Conservation (phyloP, 2,888 invertebrate species). For the Noctua janthe region DNA sequence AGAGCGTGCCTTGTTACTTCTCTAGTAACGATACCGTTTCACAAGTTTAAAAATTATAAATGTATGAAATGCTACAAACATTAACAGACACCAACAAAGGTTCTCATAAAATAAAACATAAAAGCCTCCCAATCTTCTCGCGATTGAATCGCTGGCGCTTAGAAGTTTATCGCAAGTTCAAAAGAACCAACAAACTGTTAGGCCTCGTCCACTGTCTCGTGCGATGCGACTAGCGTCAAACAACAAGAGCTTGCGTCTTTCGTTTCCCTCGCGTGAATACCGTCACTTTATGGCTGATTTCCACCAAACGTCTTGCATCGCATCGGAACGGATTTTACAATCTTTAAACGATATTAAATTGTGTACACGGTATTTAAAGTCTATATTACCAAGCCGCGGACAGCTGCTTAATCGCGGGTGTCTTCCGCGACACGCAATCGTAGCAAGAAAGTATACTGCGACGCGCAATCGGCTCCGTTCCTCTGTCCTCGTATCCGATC, state of each 20-base stretch:
- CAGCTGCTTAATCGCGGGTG: too few species aligned
- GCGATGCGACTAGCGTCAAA: neutral
- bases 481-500: too few species aligned
- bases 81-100: neutral
- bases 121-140: conserved; percentile 13
- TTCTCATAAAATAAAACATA: conserved; percentile 28
- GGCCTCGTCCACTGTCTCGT: neutral
- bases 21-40: neutral
- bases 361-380: too few species aligned
- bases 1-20: neutral
- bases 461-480: too few species aligned
- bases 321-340: too few species aligned
- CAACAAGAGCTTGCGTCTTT: neutral
- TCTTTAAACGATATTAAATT: too few species aligned
- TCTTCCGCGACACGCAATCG: too few species aligned
- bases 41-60: neutral
- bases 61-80: neutral
- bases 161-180: conserved; percentile 45
- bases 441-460: too few species aligned
- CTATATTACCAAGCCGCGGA: too few species aligned
- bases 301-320: too few species aligned
- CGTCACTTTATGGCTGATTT: neutral
- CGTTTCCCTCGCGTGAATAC: neutral
- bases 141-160: conserved; percentile 30
- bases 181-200: conserved; percentile 36